phyloP scores from a whole-genome alignment of 2,888 invertebrate genomes.

The Drosophila limbata region DNA sequence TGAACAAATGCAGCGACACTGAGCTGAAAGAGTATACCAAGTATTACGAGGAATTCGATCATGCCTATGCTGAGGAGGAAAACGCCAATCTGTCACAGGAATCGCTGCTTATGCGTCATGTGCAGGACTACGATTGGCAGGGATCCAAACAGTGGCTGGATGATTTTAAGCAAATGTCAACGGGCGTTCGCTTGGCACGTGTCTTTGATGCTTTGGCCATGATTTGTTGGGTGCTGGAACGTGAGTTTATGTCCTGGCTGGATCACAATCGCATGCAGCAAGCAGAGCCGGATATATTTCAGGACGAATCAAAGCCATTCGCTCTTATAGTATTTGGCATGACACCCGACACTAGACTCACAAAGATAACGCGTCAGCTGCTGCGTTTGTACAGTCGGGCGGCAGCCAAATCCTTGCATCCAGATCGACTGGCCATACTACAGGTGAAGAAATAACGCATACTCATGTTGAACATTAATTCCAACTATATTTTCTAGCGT shows the following conservation, averaged over 20 bases:
- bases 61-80: conserved; percentile 47
- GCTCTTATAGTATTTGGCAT: conserved; percentile 76
- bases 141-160: conserved; percentile 64
- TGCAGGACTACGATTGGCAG: conserved; percentile 80
- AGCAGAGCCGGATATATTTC: conserved; percentile 70
- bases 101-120: conserved; percentile 46
- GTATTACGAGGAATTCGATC: conserved; percentile 37
- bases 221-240: conserved; percentile 86
- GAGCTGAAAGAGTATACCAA: conserved; percentile 48
- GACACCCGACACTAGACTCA: conserved; percentile 64
- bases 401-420: conserved; percentile 65
- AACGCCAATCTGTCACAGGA: conserved; percentile 41
- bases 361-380: conserved; percentile 71
- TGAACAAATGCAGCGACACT: conserved; percentile 47
- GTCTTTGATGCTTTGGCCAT: conserved; percentile 86
- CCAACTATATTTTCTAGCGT: conserved; percentile 64
- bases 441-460: conserved; percentile 62
- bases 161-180: conserved; percentile 60
- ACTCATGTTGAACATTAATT: background rate
- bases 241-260: conserved; percentile 87
- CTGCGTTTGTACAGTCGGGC: conserved; percentile 75
- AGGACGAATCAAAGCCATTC: conserved; percentile 75
- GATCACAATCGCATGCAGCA: conserved; percentile 84
- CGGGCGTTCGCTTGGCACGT: conserved; percentile 85
- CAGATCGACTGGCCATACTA: conserved; percentile 68